phyloP scores from a whole-genome alignment of 37 sponge, comb jelly and placozoan species.

The Sycon ciliatum region DNA sequence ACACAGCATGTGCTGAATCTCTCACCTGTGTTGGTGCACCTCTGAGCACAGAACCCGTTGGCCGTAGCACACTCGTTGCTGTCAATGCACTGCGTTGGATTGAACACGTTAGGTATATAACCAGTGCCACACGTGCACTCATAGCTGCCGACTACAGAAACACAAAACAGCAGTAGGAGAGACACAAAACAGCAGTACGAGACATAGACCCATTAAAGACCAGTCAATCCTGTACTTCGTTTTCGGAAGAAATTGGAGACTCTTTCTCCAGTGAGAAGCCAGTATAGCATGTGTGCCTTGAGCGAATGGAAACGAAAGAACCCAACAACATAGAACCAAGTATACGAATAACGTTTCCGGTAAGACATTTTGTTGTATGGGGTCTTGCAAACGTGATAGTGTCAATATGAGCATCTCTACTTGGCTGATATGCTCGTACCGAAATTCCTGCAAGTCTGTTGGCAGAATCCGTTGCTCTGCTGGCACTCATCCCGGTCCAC shows the following conservation, averaged over 20 bases:
- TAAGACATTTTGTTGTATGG: no score
- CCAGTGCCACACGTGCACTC: neutral
- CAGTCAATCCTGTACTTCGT: no score
- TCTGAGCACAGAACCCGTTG: neutral
- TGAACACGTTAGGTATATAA: neutral
- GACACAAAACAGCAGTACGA: neutral
- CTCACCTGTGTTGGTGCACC: neutral
- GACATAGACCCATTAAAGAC: neutral
- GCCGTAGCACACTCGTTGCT: neutral
- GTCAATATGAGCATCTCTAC: no score
- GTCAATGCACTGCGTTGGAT: neutral
- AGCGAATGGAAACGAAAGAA: no score
- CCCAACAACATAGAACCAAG: no score
- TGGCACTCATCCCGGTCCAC: conserved; percentile 1
- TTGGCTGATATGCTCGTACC: neutral
- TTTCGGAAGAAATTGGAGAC: no score
- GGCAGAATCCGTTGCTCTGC: neutral
- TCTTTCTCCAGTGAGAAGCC: no score
- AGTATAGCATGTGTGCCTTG: no score
- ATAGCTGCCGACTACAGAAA: neutral
- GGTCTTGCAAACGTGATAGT: no score
- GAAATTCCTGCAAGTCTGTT: neutral
- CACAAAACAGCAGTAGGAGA: neutral
- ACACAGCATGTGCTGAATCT: no score
- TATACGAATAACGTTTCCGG: no score